Evolutionary conservation across 30 jellyfish, hydroid and myxozoan species (phyloP).

Genomic region (Clytia hemisphaerica): DNA sequence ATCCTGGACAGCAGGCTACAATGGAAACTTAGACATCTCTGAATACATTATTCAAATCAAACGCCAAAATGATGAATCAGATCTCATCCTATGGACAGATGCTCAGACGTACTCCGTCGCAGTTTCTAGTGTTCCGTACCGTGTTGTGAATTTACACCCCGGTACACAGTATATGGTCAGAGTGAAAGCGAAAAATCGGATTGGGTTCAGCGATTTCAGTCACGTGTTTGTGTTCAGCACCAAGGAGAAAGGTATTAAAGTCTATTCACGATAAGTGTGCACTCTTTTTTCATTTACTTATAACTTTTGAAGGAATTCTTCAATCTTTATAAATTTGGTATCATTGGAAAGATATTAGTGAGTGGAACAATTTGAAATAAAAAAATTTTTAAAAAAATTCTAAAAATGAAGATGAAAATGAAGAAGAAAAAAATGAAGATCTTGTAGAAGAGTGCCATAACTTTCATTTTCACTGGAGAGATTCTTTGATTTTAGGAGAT

Average conservation of each 20-base stretch:
- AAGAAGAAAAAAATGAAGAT: no score
- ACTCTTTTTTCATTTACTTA: no score
- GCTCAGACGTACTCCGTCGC: slow-evolving; percentile 2
- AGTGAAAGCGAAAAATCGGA: slow-evolving; percentile 41
- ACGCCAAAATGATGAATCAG: slow-evolving; percentile 16
- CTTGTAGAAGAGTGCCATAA: no score
- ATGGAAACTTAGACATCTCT: slow-evolving; percentile 54
- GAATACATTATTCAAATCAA: slow-evolving; percentile 43
- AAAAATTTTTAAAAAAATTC: slow-evolving; percentile 47
- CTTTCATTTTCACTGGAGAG: no score
- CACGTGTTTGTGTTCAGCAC: slow-evolving; percentile 42
- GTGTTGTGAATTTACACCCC: slow-evolving; percentile 38
- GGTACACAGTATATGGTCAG: slow-evolving; percentile 57
- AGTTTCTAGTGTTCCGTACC: slow-evolving; percentile 36
- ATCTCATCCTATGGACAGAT: no score
- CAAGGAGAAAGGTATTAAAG: slow-evolving; percentile 88
- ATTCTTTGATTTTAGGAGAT: no score
- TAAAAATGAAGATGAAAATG: no score
- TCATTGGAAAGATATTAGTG: no score
- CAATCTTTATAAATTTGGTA: no score
- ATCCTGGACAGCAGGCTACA: slow-evolving; percentile 54
- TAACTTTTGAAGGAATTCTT: no score
- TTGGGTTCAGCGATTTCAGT: slow-evolving; percentile 63
- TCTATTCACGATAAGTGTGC: no score
- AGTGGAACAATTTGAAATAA: no score